A percentile compares a stretch with the other conserved stretches of the same genome.
Evolutionary conservation across 2,113 vertebrate genomes (phyloP).

Genomic region (Tyrannus savana): DNA sequence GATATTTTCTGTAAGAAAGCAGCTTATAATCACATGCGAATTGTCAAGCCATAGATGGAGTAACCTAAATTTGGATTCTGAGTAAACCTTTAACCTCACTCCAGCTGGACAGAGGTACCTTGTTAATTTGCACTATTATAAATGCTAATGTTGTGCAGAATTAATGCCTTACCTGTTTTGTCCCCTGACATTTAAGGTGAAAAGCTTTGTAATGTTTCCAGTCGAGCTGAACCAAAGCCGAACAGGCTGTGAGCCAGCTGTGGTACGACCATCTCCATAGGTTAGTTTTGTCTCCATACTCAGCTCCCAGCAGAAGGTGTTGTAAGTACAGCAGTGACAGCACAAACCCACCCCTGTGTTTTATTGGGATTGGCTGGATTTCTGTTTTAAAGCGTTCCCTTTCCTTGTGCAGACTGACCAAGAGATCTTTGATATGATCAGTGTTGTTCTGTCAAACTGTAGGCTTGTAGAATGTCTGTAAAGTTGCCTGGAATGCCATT

Average conservation of each 20-base stretch:
- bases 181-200: constrained; percentile 70
- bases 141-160: constrained; percentile 75
- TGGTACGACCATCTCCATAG: constrained; percentile 40
- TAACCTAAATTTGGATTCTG: constrained; percentile 60
- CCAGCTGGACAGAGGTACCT: constrained; percentile 62
- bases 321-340: constrained; percentile 18
- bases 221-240: constrained; percentile 75
- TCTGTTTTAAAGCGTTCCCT: constrained; percentile 37
- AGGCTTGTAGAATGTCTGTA: constrained; percentile 76
- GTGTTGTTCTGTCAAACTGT: constrained; percentile 73
- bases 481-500: constrained; percentile 77
- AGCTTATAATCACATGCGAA: background rate
- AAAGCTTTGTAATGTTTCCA: constrained; percentile 77
- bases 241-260: constrained; percentile 30
- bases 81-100: constrained; percentile 55
- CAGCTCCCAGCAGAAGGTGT: constrained; percentile 33
- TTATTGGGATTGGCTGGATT: constrained; percentile 31
- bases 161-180: constrained; percentile 78
- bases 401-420: constrained; percentile 75
- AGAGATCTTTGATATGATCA: constrained; percentile 64
- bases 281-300: constrained; percentile 25
- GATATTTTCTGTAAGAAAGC: background rate
- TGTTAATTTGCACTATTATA: constrained; percentile 80
- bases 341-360: background rate
- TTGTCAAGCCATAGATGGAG: constrained; percentile 76